A percentile compares a stretch with the other conserved stretches of the same genome.
These are phyloP conservation scores for Cremastinae sp. DNA, from an alignment of 2,888 invertebrate species.

Conservation along the genomic window DNA sequence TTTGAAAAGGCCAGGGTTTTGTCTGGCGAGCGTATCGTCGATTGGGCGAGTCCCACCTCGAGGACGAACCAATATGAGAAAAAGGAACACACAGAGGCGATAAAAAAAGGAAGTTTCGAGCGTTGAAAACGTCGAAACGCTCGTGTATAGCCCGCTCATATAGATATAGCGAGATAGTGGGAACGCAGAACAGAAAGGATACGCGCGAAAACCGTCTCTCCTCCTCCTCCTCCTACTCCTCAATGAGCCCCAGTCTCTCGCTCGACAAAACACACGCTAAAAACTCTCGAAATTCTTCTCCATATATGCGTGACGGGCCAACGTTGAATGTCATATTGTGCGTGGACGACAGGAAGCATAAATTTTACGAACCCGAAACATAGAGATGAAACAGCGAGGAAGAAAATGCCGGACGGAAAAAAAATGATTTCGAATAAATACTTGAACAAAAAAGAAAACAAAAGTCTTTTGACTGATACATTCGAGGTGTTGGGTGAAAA, in stretches of 20 bases:
- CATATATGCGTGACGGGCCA: slow-evolving; percentile 44
- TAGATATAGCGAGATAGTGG: not conserved
- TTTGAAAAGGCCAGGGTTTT: slow-evolving; percentile 53
- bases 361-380: slow-evolving; percentile 77
- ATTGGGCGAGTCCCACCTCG: slow-evolving; percentile 2
- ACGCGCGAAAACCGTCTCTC: no score
- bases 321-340: slow-evolving; percentile 64
- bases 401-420: not conserved
- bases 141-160: no score
- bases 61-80: not conserved
- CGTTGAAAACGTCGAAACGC: no score
- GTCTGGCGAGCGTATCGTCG: slow-evolving; percentile 17
- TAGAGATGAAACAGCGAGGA: slow-evolving; percentile 61
- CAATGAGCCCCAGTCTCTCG: no score
- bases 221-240: no score
- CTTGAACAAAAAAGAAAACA: slow-evolving; percentile 23
- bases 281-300: slow-evolving; percentile 20
- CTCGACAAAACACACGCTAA: not conserved
- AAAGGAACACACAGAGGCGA: not conserved
- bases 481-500: not conserved
- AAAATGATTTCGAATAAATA: slow-evolving; percentile 36
- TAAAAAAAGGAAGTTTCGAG: no score
- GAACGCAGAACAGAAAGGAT: slow-evolving; percentile 11
- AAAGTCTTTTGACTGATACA: not conserved
- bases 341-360: slow-evolving; percentile 77